phyloP scores from a whole-genome alignment of 2,797 vertebrate species.

The Emys orbicularis region DNA sequence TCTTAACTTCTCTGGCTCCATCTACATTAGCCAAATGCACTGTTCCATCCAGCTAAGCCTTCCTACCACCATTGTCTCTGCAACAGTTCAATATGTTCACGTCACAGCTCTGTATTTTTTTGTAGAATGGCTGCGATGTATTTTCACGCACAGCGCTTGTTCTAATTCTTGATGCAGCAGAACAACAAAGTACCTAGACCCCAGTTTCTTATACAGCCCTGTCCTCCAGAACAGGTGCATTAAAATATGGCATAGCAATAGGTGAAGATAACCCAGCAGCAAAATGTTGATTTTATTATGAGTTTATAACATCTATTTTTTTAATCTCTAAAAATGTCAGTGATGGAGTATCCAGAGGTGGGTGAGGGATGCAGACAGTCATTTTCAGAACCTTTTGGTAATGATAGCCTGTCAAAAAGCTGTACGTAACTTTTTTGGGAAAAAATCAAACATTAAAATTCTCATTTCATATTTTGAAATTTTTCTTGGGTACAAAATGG shows the following conservation, averaged over 20 bases:
- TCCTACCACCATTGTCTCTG: background rate
- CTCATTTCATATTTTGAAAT: background rate
- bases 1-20: background rate
- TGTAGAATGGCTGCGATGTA: background rate
- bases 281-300: background rate
- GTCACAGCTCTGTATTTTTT: background rate
- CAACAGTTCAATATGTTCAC: background rate
- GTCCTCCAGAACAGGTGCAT: background rate
- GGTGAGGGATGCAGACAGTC: background rate
- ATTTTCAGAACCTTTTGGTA: background rate
- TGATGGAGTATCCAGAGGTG: background rate
- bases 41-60: background rate
- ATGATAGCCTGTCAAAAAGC: background rate
- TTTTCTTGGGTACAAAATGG: too few species aligned
- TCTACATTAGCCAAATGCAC: fast-evolving
- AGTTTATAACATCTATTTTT: background rate
- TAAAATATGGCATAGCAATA: background rate
- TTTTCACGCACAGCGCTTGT: background rate
- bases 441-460: background rate
- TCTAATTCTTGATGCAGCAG: background rate
- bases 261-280: background rate
- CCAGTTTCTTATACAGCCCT: background rate
- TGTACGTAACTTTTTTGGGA: background rate
- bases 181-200: background rate
- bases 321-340: background rate